Evolutionary conservation across 2,797 vertebrate genomes (phyloP).

Genomic region (Garrulus glandarius): DNA sequence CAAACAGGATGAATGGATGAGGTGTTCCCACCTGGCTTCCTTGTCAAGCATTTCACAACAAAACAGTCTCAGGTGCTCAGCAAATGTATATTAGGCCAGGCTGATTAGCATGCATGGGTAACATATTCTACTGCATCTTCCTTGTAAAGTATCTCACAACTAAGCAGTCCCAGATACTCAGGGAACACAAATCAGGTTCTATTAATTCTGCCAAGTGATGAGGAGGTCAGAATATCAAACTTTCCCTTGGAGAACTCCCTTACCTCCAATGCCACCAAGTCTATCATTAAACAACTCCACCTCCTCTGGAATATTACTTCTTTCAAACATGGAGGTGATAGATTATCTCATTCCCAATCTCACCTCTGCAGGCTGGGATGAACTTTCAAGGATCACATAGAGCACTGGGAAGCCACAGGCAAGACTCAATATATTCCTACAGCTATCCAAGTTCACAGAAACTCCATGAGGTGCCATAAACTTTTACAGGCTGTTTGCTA

Average conservation of each 20-base stretch:
- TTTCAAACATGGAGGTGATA: background rate
- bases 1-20: background rate
- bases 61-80: background rate
- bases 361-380: background rate
- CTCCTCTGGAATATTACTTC: background rate
- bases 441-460: background rate
- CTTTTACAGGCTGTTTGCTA: background rate
- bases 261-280: background rate
- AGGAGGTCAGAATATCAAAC: background rate
- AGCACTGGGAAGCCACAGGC: background rate
- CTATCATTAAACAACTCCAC: background rate
- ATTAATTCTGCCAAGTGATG: rapidly evolving
- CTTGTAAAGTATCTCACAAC: background rate
- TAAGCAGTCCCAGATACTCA: background rate
- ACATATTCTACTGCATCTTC: background rate
- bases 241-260: background rate
- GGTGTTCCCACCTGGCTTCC: background rate
- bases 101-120: background rate
- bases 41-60: background rate
- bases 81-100: background rate
- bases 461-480: background rate
- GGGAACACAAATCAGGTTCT: background rate
- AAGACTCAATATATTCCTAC: background rate
- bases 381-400: background rate
- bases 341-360: background rate